phyloP scores from a whole-genome alignment of 1,140 invertebrate genomes.

The Leptonema lineaticorne region DNA sequence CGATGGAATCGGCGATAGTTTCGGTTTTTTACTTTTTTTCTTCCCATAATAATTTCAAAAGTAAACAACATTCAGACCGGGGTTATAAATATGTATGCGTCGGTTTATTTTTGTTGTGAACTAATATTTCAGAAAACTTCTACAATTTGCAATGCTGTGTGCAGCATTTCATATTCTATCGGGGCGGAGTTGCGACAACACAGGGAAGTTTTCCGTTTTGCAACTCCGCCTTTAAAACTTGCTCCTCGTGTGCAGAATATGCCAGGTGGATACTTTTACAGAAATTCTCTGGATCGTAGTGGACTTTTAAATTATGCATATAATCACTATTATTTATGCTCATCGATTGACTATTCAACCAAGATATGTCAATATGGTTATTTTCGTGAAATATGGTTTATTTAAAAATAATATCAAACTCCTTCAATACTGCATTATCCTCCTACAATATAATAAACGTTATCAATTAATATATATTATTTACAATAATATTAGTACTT shows the following conservation, averaged over 20 bases:
- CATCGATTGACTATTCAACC: background rate
- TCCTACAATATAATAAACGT: background rate
- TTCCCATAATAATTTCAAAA: conserved; percentile 4
- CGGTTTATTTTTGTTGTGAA: conserved; percentile 8
- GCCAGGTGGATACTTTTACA: conserved; percentile 13
- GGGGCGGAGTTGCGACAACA: background rate
- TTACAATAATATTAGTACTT: too few species aligned
- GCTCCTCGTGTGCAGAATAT: background rate
- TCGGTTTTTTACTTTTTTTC: too few species aligned
- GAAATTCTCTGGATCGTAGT: background rate
- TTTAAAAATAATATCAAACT: background rate
- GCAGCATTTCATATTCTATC: conserved; percentile 20
- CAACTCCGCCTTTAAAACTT: conserved; percentile 10
- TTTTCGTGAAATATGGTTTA: background rate
- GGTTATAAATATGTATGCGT: background rate
- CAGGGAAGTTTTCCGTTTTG: conserved; percentile 17
- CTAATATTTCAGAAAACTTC: conserved; percentile 18
- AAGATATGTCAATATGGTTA: background rate
- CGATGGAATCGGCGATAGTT: background rate
- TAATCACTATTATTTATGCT: conserved; percentile 4
- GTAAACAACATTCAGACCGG: conserved; percentile 3
- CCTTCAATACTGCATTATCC: background rate
- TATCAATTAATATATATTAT: too few species aligned
- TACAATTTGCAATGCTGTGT: conserved; percentile 13
- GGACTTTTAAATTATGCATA: conserved; percentile 5